phyloP scores from a whole-genome alignment of 2,113 vertebrate genomes.

The Larimichthys crocea region DNA sequence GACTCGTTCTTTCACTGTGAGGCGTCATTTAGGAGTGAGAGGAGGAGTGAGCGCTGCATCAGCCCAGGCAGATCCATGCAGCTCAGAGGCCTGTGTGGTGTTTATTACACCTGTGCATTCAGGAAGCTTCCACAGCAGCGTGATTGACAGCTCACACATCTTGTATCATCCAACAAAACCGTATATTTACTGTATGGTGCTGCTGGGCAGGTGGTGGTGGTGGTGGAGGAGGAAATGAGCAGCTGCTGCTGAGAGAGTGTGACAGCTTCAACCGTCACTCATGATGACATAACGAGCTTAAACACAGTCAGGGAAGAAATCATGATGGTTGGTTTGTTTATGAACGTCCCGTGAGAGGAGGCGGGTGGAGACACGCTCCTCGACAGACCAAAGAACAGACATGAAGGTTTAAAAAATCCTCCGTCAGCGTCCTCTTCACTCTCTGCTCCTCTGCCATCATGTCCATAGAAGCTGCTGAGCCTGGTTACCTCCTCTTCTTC shows the following conservation, averaged over 20 bases:
- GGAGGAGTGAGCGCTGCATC: background rate
- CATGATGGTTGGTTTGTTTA: background rate
- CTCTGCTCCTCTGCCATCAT: no score
- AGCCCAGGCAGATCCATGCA: constrained; percentile 16
- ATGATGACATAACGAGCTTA: constrained; percentile 26
- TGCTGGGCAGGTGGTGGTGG: constrained; percentile 6
- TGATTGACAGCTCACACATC: background rate
- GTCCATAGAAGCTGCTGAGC: no score
- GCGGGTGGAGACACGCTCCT: constrained; percentile 2
- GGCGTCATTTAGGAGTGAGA: constrained; percentile 23
- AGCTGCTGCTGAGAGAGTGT: constrained; percentile 41
- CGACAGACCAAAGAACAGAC: background rate
- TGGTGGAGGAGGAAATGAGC: constrained; percentile 30
- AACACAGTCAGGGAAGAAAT: constrained; percentile 13
- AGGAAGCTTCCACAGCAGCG: background rate
- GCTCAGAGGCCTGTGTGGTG: background rate
- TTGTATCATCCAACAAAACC: background rate
- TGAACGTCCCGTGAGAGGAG: background rate
- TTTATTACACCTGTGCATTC: background rate
- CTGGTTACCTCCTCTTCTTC: no score
- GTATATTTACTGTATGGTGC: background rate
- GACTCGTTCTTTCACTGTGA: constrained; percentile 41
- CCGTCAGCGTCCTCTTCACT: no score
- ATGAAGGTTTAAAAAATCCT: background rate
- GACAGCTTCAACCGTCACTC: constrained; percentile 61